These are phyloP conservation scores for Scylla paramamosain DNA, from an alignment of 1,140 invertebrate genomes.

Conservation along the genomic window DNA sequence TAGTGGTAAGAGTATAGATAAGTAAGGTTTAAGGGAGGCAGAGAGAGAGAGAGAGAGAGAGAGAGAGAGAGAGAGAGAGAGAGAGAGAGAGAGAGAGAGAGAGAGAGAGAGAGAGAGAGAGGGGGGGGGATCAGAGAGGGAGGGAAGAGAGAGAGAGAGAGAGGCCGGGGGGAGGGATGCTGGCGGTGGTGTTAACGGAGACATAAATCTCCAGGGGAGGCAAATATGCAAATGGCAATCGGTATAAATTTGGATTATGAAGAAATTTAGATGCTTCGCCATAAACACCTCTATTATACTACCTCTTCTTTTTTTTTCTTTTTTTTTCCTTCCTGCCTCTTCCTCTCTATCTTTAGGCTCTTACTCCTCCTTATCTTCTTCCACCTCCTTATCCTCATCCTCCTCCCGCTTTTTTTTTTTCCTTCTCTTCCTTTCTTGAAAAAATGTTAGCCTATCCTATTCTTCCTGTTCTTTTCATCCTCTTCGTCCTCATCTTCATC, in stretches of 20 bases:
- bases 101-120: neutral
- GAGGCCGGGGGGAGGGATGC: neutral
- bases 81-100: neutral
- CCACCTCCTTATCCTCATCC: neutral
- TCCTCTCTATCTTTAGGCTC: neutral
- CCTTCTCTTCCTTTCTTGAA: too few species aligned
- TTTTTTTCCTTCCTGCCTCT: neutral
- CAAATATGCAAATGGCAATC: neutral
- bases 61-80: too few species aligned
- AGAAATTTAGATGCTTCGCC: neutral
- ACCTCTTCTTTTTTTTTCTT: neutral
- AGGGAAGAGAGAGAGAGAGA: neutral
- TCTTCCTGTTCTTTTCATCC: too few species aligned
- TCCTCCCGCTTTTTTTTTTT: neutral
- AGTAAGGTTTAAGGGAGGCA: too few species aligned
- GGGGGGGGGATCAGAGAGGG: neutral
- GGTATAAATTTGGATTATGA: conserved; percentile 24
- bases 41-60: too few species aligned
- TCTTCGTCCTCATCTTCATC: too few species aligned
- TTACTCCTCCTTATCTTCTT: neutral
- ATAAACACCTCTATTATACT: neutral
- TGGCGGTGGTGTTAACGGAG: neutral
- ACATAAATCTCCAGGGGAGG: neutral
- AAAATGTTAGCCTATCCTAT: too few species aligned
- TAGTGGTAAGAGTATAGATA: too few species aligned